Conservation (phyloP, 1,140 invertebrate species). For the Heliothis subflexa region DNA sequence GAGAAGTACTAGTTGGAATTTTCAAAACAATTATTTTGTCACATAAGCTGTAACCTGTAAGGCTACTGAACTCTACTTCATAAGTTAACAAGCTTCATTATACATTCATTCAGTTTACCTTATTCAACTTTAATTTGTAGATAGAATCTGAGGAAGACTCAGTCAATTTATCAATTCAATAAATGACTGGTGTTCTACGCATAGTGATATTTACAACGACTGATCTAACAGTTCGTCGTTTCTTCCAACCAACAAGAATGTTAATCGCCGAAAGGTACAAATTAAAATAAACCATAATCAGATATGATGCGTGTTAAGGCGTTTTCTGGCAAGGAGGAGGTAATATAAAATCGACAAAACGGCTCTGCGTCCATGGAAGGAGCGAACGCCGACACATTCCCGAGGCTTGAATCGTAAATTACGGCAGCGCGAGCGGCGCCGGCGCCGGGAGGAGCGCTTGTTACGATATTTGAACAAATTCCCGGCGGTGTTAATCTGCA, state of each 20-base stretch:
- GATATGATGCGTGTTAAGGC: constrained; percentile 44
- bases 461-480: constrained; percentile 85
- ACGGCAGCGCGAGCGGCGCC: constrained; percentile 75
- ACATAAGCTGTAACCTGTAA: too few species aligned
- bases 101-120: too few species aligned
- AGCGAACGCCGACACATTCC: constrained; percentile 77
- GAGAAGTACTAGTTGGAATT: background rate
- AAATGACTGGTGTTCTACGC: background rate
- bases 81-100: too few species aligned
- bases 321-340: constrained; percentile 50
- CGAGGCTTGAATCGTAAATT: constrained; percentile 80
- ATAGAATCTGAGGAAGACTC: background rate
- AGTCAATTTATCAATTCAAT: background rate
- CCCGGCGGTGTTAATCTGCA: constrained; percentile 85
- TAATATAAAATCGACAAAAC: constrained; percentile 72
- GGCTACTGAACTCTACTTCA: too few species aligned
- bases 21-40: background rate
- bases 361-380: constrained; percentile 68
- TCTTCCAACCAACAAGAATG: constrained; percentile 25
- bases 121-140: background rate
- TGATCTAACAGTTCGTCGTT: constrained; percentile 1
- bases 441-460: constrained; percentile 80
- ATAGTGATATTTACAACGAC: background rate
- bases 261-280: constrained; percentile 35
- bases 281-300: constrained; percentile 33